Evolutionary conservation across 2,797 vertebrate species (phyloP), one percentile per base, ranked within the genome.

Genomic region (Rhincodon typus): DNA sequence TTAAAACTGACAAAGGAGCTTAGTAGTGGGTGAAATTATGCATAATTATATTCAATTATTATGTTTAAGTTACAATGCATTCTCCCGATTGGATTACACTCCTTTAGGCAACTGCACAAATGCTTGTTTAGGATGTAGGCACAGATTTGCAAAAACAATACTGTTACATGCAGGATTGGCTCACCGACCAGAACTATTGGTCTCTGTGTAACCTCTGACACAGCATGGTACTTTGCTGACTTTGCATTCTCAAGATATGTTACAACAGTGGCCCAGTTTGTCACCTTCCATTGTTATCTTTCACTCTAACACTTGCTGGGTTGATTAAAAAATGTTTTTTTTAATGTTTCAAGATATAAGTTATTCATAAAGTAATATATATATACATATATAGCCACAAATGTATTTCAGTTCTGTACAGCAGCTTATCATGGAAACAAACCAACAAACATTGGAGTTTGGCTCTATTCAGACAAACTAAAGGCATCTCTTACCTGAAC

Each of bases 1-100:
- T 74, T 74, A 46, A 17, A 94, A 94, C 69, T 94, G 94, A 72
- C 94, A 74, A 94, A 74, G 94, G 42, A 94, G 42, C 94, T 94
- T 74, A 74, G 69, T 50, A 50, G 34, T 46, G 10, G 25, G 69
- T 10, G 72, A 74, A 27, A 74, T 94, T 74, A 94, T 94, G 42
- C 72, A 69, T 72, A 94, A 94, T 94, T 94, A 94, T 94, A 53
- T 74, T 70, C 46, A 94, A 72, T 94, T 50, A 53, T 70, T 70
- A 53, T 74, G 94, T 70, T 94, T 94, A 74, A 34, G 42, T 38
- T 19, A 53, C 69, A 72, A 50, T 94, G 94, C 42, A 27, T 94
- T 94, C 42, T 74, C 25, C 69, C 46, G 50, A 94, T 94, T 74
- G 69, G 27, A 74, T 72, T 94, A 94, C 69, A 34, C 42, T 94